These are phyloP conservation scores for Botrylloides violaceus DNA, from an alignment of 23 tunicate species.

Conservation along the genomic window DNA sequence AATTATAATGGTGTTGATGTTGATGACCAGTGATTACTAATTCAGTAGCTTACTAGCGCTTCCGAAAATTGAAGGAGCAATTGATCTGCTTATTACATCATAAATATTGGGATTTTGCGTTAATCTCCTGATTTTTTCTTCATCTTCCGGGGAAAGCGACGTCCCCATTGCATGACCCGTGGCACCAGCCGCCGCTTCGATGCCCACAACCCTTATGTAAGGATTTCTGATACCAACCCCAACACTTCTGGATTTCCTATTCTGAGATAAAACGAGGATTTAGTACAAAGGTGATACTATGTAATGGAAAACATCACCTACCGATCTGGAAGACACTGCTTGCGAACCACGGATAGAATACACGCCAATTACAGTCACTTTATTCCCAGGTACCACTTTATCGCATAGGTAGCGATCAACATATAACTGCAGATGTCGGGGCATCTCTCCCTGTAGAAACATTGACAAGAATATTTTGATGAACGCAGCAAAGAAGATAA, in stretches of 20 bases:
- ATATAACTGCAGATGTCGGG: slow-evolving; percentile 89
- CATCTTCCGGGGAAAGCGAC: slow-evolving; percentile 67
- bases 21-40: neutral
- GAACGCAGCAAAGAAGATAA: no score
- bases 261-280: neutral
- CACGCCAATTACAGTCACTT: slow-evolving; percentile 84
- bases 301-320: neutral
- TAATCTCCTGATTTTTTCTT: slow-evolving; percentile 72
- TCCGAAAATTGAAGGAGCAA: slow-evolving; percentile 98
- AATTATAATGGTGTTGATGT: neutral
- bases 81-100: slow-evolving; percentile 73
- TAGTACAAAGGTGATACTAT: neutral
- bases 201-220: slow-evolving; percentile 91
- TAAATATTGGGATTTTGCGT: slow-evolving; percentile 86
- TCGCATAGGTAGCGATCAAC: slow-evolving; percentile 92
- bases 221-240: slow-evolving; percentile 69
- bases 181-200: slow-evolving; percentile 88
- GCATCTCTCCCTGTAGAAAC: slow-evolving; percentile 86
- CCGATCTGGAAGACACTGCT: slow-evolving; percentile 47
- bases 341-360: slow-evolving; percentile 73
- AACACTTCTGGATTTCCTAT: slow-evolving; percentile 9
- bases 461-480: no score
- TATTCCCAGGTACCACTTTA: slow-evolving; percentile 94
- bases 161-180: slow-evolving; percentile 73
- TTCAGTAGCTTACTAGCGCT: slow-evolving; percentile 35